These are phyloP conservation scores for Diorhabda elongata DNA, from an alignment of 1,140 invertebrate species.

Conservation along the genomic window DNA sequence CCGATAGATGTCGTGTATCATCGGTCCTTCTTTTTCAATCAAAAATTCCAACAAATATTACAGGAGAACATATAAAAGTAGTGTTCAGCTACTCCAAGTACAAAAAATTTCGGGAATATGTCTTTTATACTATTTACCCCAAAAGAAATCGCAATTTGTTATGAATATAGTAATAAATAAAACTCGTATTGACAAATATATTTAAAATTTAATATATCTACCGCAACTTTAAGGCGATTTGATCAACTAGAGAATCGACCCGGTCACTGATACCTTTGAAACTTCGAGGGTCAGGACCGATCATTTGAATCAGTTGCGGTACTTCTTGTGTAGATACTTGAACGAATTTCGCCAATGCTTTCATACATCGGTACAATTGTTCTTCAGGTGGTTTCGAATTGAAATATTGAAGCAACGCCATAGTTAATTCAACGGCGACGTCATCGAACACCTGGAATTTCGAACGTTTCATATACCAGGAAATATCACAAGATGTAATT, in stretches of 20 bases:
- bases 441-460: conserved; percentile 82
- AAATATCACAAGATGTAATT: no score
- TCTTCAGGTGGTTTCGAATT: conserved; percentile 75
- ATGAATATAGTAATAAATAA: no score
- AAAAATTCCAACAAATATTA: no score
- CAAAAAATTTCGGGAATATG: no score
- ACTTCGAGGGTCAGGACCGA: conserved; percentile 80
- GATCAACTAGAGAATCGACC: conserved; percentile 75
- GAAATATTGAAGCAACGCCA: conserved; percentile 89
- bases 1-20: no score
- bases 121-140: no score
- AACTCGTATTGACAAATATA: no score
- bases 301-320: conserved; percentile 84
- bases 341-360: conserved; percentile 74
- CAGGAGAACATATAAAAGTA: no score
- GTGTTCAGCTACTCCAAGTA: no score
- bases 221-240: conserved; percentile 49
- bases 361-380: conserved; percentile 71
- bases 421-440: conserved; percentile 84
- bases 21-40: no score
- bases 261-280: conserved; percentile 77
- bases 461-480: no score
- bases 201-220: conserved; percentile 19
- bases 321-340: conserved; percentile 78
- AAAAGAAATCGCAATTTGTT: no score